A percentile compares a stretch with the other conserved stretches of the same genome.
Conservation (phyloP, 2,797 vertebrate genomes). For the Xiphophorus birchmanni region DNA sequence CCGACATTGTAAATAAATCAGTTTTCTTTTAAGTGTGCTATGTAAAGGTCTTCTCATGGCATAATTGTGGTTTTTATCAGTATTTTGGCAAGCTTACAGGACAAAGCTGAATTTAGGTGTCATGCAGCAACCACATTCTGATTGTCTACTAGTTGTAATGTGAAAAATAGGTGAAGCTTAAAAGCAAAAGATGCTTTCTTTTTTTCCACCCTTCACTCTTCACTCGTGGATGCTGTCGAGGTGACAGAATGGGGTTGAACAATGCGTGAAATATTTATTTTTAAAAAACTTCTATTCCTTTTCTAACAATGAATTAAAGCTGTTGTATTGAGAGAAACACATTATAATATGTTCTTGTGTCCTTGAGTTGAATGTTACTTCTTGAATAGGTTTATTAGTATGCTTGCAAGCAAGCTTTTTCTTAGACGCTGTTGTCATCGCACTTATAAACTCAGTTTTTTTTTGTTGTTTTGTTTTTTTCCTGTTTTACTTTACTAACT, state of each 20-base stretch:
- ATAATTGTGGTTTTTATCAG: conserved; percentile 23
- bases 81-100: conserved; percentile 32
- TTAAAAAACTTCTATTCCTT: conserved; percentile 34
- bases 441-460: conserved; percentile 37
- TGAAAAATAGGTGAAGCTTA: conserved; percentile 33
- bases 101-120: conserved; percentile 24
- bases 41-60: conserved; percentile 20
- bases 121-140: conserved; percentile 19
- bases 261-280: conserved; percentile 39
- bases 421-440: conserved; percentile 26
- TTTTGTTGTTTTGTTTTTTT: conserved; percentile 23
- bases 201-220: conserved; percentile 27
- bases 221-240: conserved; percentile 18
- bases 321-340: conserved; percentile 20
- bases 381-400: conserved; percentile 47
- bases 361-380: conserved; percentile 53
- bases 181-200: conserved; percentile 23
- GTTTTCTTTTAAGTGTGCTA: conserved; percentile 28
- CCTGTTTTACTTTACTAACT: conserved; percentile 27
- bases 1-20: conserved; percentile 28
- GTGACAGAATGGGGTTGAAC: conserved; percentile 34
- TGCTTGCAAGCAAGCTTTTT: conserved; percentile 43
- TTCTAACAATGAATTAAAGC: conserved; percentile 47
- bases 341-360: conserved; percentile 35
- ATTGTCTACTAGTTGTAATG: conserved; percentile 25